Evolutionary conservation across 2,888 invertebrate species (phyloP).

Genomic region (Pyrocoelia pectoralis): DNA sequence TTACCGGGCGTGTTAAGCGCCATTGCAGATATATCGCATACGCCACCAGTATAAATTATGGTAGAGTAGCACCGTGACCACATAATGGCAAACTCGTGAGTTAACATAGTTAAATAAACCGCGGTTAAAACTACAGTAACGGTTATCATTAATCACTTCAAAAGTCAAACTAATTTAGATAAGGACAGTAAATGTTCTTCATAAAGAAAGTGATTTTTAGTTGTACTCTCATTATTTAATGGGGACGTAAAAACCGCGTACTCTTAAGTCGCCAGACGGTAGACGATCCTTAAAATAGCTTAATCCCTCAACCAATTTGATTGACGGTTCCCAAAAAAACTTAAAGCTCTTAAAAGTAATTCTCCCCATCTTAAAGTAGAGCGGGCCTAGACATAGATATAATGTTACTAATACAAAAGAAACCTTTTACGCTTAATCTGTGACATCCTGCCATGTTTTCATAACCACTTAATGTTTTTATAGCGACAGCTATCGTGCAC

Average conservation of each 20-base stretch:
- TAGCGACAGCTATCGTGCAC: constrained; percentile 13
- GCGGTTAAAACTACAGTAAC: constrained; percentile 29
- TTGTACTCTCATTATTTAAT: constrained; percentile 5
- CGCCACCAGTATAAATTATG: constrained; percentile 33
- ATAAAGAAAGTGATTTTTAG: constrained; percentile 2
- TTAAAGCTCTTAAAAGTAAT: constrained; percentile 18
- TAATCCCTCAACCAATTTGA: constrained; percentile 28
- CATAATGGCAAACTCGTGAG: constrained; percentile 38
- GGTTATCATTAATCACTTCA: constrained; percentile 29
- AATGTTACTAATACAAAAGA: constrained; percentile 38
- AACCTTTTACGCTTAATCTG: constrained; percentile 40
- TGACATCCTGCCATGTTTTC: constrained; percentile 38
- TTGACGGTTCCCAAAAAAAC: constrained; percentile 24
- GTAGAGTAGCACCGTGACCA: constrained; percentile 34
- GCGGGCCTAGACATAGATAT: constrained; percentile 26
- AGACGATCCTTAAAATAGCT: constrained; percentile 25
- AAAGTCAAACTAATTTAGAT: constrained; percentile 30
- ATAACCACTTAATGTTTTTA: constrained; percentile 32
- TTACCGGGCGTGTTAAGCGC: constrained; percentile 15
- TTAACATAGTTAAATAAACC: constrained; percentile 36
- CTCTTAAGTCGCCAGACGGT: constrained; percentile 17
- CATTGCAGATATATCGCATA: constrained; percentile 29
- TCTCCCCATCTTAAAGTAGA: constrained; percentile 17
- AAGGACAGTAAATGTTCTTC: constrained; percentile 8
- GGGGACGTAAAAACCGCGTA: neutral